phyloP scores from a whole-genome alignment of 2,888 invertebrate species.

The Plemyria rubiginata region DNA sequence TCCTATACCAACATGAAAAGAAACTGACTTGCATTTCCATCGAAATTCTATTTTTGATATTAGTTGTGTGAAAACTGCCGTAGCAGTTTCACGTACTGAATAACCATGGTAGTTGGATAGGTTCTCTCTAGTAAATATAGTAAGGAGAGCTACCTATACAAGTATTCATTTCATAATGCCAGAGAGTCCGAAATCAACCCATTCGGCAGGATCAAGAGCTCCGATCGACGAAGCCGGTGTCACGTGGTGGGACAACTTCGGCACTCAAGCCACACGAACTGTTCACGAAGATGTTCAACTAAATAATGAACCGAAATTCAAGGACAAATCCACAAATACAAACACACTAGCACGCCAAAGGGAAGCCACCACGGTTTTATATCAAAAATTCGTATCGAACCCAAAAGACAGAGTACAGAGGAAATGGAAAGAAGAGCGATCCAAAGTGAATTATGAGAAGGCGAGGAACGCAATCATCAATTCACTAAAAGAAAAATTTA shows the following conservation, averaged over 20 bases:
- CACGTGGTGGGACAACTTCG: conserved; percentile 68
- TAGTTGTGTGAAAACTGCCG: conserved; percentile 45
- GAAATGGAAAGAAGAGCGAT: conserved; percentile 73
- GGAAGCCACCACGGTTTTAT: conserved; percentile 48
- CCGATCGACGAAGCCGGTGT: conserved; percentile 65
- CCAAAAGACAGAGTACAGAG: conserved; percentile 67
- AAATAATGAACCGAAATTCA: conserved; percentile 42
- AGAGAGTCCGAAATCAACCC: conserved; percentile 50
- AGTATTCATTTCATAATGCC: conserved; percentile 48
- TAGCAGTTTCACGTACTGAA: conserved; percentile 35
- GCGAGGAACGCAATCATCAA: conserved; percentile 73
- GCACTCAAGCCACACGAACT: conserved; percentile 37
- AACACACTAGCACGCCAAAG: conserved; percentile 46
- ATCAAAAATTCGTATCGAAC: conserved; percentile 33
- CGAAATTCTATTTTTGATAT: conserved; percentile 31
- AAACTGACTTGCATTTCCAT: conserved; percentile 55
- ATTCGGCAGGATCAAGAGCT: conserved; percentile 69
- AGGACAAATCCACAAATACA: conserved; percentile 56
- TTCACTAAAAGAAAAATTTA: conserved; percentile 76
- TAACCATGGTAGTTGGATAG: background rate
- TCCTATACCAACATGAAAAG: conserved; percentile 33
- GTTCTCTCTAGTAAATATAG: background rate
- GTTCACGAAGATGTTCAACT: conserved; percentile 35
- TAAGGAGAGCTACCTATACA: background rate
- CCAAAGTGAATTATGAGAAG: conserved; percentile 67